phyloP scores from a whole-genome alignment of 2,797 vertebrate species.

The Melanotaenia pygmaea region DNA sequence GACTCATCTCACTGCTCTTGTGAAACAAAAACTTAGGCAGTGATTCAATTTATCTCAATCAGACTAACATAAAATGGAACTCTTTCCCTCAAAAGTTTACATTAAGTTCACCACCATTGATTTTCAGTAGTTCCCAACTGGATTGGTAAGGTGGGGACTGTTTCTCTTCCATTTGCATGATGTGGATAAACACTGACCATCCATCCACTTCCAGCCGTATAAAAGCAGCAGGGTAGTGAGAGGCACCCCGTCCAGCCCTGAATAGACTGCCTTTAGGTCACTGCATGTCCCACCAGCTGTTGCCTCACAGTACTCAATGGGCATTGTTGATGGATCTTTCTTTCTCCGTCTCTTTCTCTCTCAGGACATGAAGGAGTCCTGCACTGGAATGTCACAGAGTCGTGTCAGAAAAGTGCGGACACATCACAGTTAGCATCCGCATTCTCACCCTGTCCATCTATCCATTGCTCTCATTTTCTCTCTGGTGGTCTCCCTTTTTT shows the following conservation, averaged over 20 bases:
- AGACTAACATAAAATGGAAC: constrained; percentile 24
- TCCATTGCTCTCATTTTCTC: constrained; percentile 33
- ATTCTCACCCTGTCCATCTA: constrained; percentile 73
- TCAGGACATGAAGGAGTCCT: constrained; percentile 73
- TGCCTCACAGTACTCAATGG: constrained; percentile 80
- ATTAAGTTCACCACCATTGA: constrained; percentile 30
- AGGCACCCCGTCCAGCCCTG: constrained; percentile 71
- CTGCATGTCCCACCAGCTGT: constrained; percentile 79
- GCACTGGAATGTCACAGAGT: constrained; percentile 82
- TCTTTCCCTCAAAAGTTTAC: constrained; percentile 38
- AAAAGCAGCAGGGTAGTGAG: constrained; percentile 72
- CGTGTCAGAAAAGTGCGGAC: constrained; percentile 76
- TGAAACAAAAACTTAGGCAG: constrained; percentile 51
- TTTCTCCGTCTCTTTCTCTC: constrained; percentile 40
- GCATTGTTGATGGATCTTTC: constrained; percentile 76
- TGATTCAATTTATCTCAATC: constrained; percentile 55
- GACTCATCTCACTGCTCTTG: constrained; percentile 61
- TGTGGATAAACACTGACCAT: constrained; percentile 73
- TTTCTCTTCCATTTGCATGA: constrained; percentile 41
- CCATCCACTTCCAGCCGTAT: constrained; percentile 76
- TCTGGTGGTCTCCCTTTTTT: constrained; percentile 9
- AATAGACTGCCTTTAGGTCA: constrained; percentile 79
- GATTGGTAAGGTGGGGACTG: constrained; percentile 14
- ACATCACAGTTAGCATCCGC: constrained; percentile 77
- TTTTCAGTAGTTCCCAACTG: constrained; percentile 4